Base-by-base conservation (phyloP, 2,797 vertebrate species). In the Sparus aurata region DNA sequence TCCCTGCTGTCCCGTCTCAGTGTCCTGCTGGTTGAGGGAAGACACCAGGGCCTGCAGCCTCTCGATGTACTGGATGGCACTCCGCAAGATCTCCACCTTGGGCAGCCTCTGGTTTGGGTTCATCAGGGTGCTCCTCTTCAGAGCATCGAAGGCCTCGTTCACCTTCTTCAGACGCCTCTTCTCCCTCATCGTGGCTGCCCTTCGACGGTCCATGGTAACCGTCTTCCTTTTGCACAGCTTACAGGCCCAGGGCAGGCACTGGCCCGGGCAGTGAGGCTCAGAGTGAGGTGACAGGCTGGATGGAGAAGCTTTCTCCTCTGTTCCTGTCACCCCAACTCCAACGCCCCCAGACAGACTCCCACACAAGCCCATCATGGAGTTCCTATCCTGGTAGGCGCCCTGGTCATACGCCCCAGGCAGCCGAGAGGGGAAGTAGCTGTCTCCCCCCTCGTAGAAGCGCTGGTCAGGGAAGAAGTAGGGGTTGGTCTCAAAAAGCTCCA, bases 401-500 rank as follows among this genome's bases (percentile, higher is more conserved):
- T 96, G 95, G 75, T 99, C 98, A 0, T 96, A 99, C 22, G 94
- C 93, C 57, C 94, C 94, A 12, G 95, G 96, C 81, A 99, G 90
- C 50, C 98, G 96, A 73, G 97, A 94, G 4, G 96, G 96, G 90
- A 97, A 97, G 89, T 97, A 98, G 91, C 91, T 96, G 75, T 99
- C 98, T 12, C 96, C 96, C 43, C 96, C 96, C 22, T 99, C 98
- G n/a, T 97, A 99, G 94, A 99, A 99, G 86, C 97, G 96, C 93
- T 99, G 98, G 63, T 99, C 98, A 4, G 97, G 96, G 86, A 98
- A 99, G 86, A 99, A 99, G 73, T 98, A 99, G 5, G 98, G 97
- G 92, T 98, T 98, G 92, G 98, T 99, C 96, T 99, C 98, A 1
- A 99, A 99, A 91, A 99, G 97, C 96, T 99, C 98, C 98, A 99